These are phyloP conservation scores for Gibbula magus DNA, from an alignment of 2,888 invertebrate species.

Conservation along the genomic window DNA sequence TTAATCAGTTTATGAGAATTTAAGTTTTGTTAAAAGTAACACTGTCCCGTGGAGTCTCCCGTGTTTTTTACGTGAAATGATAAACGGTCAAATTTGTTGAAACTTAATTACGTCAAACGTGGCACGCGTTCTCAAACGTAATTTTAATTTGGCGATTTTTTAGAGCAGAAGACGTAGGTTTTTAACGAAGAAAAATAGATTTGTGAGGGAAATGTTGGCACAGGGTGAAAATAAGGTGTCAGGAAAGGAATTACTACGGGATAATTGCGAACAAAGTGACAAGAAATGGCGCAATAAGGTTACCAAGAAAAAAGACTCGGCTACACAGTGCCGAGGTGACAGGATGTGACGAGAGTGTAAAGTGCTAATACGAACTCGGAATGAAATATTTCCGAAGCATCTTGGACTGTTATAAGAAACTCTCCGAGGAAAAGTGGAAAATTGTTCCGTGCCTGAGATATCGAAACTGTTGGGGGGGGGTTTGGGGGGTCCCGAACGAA, in stretches of 20 bases:
- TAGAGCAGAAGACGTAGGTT: neutral
- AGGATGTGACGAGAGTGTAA: neutral
- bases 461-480: neutral
- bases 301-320: neutral
- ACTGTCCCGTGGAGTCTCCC: too few relatives aligned
- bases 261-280: neutral
- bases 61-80: too few relatives aligned
- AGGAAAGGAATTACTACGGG: neutral
- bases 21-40: too few relatives aligned
- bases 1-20: too few relatives aligned
- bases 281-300: slow-evolving; percentile 12
- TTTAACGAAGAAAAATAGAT: slow-evolving; percentile 11
- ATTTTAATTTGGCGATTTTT: neutral
- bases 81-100: too few relatives aligned
- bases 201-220: neutral
- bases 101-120: too few relatives aligned
- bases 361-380: neutral
- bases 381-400: neutral
- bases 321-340: neutral
- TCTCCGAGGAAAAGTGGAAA: neutral
- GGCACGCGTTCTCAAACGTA: neutral
- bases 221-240: slow-evolving; percentile 3
- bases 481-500: neutral
- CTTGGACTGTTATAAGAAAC: neutral
- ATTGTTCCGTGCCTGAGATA: slow-evolving; percentile 14